Conservation (phyloP, 2,888 invertebrate genomes). For the Coenonympha glycerion region DNA sequence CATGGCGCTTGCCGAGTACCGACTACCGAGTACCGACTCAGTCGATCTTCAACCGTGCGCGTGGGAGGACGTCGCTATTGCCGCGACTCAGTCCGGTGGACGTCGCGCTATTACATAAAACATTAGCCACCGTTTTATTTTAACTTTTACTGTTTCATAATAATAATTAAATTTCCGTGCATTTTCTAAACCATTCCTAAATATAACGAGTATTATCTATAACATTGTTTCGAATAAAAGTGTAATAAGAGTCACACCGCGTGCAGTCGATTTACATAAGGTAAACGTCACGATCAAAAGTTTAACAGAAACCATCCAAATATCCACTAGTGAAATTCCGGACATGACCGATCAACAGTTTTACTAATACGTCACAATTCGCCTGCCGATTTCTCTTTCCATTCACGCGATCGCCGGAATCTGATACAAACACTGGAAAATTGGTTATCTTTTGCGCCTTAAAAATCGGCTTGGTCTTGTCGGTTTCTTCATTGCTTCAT, state of each 20-base stretch:
- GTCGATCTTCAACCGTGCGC: constrained; percentile 49
- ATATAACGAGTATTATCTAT: background rate
- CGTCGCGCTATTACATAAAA: constrained; percentile 37
- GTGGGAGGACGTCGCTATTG: constrained; percentile 38
- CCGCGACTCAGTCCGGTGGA: constrained; percentile 12
- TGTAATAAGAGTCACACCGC: constrained; percentile 16
- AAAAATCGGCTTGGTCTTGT: background rate
- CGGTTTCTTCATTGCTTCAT: constrained; percentile 2
- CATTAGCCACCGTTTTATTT: constrained; percentile 29
- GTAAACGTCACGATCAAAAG: constrained; percentile 9
- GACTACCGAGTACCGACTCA: constrained; percentile 30
- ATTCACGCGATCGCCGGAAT: constrained; percentile 38
- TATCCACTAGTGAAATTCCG: constrained; percentile 7
- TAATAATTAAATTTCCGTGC: constrained; percentile 22
- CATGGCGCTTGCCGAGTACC: background rate
- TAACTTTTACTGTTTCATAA: constrained; percentile 2
- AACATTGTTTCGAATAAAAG: constrained; percentile 1
- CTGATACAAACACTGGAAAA: constrained; percentile 17
- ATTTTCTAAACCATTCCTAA: constrained; percentile 30
- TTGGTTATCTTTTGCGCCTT: background rate
- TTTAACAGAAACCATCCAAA: background rate
- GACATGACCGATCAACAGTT: background rate
- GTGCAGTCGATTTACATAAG: constrained; percentile 25
- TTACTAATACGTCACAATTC: constrained; percentile 8
- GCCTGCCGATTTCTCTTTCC: constrained; percentile 60